Evolutionary conservation across 2,888 invertebrate species (phyloP).

Genomic region (Rhagophthalmus giganteus): DNA sequence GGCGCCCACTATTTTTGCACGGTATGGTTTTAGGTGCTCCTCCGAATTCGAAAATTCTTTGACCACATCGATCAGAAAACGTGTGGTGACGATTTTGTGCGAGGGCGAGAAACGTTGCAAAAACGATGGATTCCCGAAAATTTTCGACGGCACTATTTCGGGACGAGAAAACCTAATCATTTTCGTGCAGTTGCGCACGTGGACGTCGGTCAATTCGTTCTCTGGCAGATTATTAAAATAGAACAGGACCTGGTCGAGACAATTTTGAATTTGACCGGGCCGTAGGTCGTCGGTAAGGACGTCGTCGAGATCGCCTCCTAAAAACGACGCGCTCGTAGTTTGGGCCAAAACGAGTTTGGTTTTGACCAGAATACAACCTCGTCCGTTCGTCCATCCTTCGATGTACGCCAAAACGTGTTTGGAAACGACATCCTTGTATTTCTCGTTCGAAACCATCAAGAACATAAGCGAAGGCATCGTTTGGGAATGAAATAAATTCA

Average conservation of each 20-base stretch:
- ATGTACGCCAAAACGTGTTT: constrained; percentile 57
- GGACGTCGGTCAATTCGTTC: constrained; percentile 20
- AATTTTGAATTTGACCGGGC: constrained; percentile 2
- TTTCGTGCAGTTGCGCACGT: constrained; percentile 35
- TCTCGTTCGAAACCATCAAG: constrained; percentile 53
- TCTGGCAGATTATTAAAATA: constrained; percentile 15
- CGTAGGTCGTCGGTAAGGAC: constrained; percentile 28
- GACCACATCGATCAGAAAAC: constrained; percentile 41
- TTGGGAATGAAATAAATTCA: constrained; percentile 66
- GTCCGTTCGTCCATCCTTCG: constrained; percentile 54
- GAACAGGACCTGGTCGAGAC: constrained; percentile 17
- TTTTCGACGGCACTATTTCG: constrained; percentile 40
- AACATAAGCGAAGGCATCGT: constrained; percentile 59
- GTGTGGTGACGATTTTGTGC: constrained; percentile 41
- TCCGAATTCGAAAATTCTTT: constrained; percentile 36
- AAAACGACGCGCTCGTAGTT: constrained; percentile 37
- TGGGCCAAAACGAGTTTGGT: constrained; percentile 1
- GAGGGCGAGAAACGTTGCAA: constrained; percentile 50
- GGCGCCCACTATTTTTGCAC: constrained; percentile 59
- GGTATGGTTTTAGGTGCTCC: constrained; percentile 57
- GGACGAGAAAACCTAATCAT: constrained; percentile 29
- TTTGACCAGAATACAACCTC: background rate
- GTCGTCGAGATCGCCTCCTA: constrained; percentile 34
- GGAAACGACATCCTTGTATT: constrained; percentile 54
- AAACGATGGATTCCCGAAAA: constrained; percentile 55